Evolutionary conservation across 1,140 invertebrate genomes (phyloP), one percentile per base, ranked within the genome.

Genomic region (Zophobas morio): DNA sequence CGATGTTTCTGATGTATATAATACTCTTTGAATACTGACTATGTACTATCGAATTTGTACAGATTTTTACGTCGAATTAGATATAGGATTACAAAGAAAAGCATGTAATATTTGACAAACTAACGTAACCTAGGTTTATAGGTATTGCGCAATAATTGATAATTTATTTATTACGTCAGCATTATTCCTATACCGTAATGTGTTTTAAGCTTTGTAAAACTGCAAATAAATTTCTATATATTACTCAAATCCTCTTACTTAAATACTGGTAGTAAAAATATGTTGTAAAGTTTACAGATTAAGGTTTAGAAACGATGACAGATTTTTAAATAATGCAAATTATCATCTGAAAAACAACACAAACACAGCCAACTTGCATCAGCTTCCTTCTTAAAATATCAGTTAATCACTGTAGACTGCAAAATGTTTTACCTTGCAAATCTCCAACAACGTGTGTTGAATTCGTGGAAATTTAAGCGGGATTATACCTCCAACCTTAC

Each of bases 201-300:
- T 37, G 51, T 73, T 54, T 32, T 20, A 6, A 54, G 71, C 71
- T 73, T 73, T 73, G 71, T 73, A 73, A 73, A 73, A 56, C 60
- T 20, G 71, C 71, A 73, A 66, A 73, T 73, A 73, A 53, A 73
- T 54, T 73, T 72, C 56, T 73, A 53, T 40, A 73, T 6, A 73
- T 42, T 53, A 20, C 20, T 20, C 20, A 20, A 20, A 20, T 20
- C 20, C 20, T 20, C 20, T 20, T 20, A 20, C 20, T 20, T 20
- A 20, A 20, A 20, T 20, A 20, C 20, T 20, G 20, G 20, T 20
- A 20, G 20, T 20, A 20, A 20, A 20, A 20, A 20, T 20, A 20
- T 20, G 20, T 20, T 20, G 20, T 20, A 20, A 20, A 20, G 20
- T 20, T 20, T 20, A 20, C 20, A 20, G 20, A 20, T 20, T 20